Evolutionary conservation across 2,888 invertebrate species (phyloP), one percentile per base, ranked within the genome.

Genomic region (Colletes collaris): DNA sequence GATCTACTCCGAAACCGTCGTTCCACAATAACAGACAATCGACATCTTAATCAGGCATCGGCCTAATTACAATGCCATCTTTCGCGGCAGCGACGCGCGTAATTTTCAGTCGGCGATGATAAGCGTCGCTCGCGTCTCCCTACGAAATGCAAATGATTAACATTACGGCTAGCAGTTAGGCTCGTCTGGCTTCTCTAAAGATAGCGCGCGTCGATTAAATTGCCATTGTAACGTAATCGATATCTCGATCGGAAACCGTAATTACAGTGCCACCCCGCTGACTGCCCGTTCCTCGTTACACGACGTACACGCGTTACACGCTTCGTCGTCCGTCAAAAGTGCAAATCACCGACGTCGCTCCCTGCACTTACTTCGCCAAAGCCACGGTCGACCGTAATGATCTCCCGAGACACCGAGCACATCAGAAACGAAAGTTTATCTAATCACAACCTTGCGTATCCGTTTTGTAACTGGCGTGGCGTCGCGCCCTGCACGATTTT

Each of bases 201-300:
- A 79, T 77, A 77, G 68, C 71, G 76, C 62, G 78, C 58, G 49
- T 58, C 71, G 70, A 79, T 79, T 76, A 79, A 79, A 79, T 63
- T 71, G 70, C 77, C 58, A 76, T 77, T 77, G 79, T 77, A 77
- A 71, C 72, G 68, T 72, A 72, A 79, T 77, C 77, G 77, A 79
- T 77, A 79, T 77, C 79, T 76, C 71, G 77, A 79, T 79, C 77
- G 72, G 67, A 72, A 79, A 79, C 72, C 68, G 79, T 79, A 79
- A 79, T 79, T 77, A 77, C 70, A 67, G 66, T 59, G 53, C 70
- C 70, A 71, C 66, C 63, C 66, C 58, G 69, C 56, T 66, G 76
- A 56, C 70, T 71, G 64, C 79, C 76, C 68, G 67, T 64, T 64
- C 64, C 71, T 59, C 71, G 68, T 67, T 71, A 58, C 58, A 71